Conservation (phyloP, 2,113 vertebrate genomes). For the Vulpes ferrilata region DNA sequence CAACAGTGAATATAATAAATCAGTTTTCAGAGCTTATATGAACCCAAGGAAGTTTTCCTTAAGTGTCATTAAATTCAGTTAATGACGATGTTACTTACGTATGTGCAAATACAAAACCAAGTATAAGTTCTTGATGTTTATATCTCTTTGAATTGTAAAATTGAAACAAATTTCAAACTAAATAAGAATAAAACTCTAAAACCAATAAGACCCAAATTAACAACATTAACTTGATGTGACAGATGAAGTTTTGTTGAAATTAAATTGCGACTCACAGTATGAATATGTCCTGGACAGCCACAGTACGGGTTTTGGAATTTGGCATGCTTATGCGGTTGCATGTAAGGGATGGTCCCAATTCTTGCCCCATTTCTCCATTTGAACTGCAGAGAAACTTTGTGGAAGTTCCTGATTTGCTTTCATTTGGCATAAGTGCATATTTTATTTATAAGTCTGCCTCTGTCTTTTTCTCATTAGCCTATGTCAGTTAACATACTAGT, state of each 20-base stretch:
- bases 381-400: not conserved
- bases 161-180: conserved; percentile 29
- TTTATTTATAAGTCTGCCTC: conserved; percentile 18
- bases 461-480: not conserved
- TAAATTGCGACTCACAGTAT: not conserved
- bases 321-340: not conserved
- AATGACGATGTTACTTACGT: conserved; percentile 38
- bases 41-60: conserved; percentile 23
- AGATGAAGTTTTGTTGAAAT: conserved; percentile 29
- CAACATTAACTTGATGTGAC: conserved; percentile 47
- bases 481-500: not conserved
- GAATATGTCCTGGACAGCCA: not conserved
- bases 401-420: not conserved
- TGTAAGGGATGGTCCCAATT: not conserved
- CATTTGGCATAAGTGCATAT: not conserved
- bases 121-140: conserved; percentile 50
- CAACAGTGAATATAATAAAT: not conserved
- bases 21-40: not conserved
- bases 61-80: conserved; percentile 25
- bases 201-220: conserved; percentile 57
- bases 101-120: conserved; percentile 55
- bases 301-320: not conserved
- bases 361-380: not conserved
- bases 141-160: conserved; percentile 55
- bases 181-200: conserved; percentile 52